Evolutionary conservation across 2,797 vertebrate genomes (phyloP).

Genomic region (Potorous gilbertii): DNA sequence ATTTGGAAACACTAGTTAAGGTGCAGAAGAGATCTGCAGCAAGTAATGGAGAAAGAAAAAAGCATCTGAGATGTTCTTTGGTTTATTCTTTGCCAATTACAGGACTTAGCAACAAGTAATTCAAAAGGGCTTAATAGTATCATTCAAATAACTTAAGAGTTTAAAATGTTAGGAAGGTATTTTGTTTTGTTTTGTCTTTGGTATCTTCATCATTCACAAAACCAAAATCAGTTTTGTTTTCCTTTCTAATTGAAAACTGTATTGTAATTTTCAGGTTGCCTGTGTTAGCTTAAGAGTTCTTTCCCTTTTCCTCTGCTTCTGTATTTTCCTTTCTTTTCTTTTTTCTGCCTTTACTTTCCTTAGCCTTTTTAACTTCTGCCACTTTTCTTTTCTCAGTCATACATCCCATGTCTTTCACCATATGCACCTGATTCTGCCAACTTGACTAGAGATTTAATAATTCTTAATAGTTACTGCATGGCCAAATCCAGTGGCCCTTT

Average conservation of each 20-base stretch:
- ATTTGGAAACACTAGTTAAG: neutral
- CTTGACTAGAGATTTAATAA: constrained; percentile 20
- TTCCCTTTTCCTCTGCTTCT: constrained; percentile 33
- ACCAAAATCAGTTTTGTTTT: constrained; percentile 23
- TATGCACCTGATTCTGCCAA: constrained; percentile 27
- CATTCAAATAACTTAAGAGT: constrained; percentile 16
- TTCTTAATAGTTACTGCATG: neutral
- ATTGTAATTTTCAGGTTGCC: constrained; percentile 7
- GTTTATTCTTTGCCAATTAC: neutral
- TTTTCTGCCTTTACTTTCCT: constrained; percentile 29
- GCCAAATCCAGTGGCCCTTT: neutral
- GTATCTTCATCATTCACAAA: neutral
- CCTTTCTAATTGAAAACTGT: constrained; percentile 46
- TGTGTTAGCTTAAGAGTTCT: constrained; percentile 39
- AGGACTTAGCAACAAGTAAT: neutral
- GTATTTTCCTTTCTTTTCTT: neutral
- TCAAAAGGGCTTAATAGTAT: constrained; percentile 35
- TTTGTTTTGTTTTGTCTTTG: neutral
- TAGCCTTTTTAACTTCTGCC: constrained; percentile 25
- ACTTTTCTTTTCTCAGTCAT: neutral
- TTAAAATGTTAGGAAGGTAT: constrained; percentile 37
- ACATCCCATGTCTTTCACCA: constrained; percentile 9
- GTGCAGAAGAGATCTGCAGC: neutral
- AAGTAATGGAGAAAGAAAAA: constrained; percentile 14
- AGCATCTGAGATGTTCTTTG: neutral